Evolutionary conservation across 2,888 invertebrate species (phyloP), one percentile per base, ranked within the genome.

Genomic region (Athripsodes cinereus): DNA sequence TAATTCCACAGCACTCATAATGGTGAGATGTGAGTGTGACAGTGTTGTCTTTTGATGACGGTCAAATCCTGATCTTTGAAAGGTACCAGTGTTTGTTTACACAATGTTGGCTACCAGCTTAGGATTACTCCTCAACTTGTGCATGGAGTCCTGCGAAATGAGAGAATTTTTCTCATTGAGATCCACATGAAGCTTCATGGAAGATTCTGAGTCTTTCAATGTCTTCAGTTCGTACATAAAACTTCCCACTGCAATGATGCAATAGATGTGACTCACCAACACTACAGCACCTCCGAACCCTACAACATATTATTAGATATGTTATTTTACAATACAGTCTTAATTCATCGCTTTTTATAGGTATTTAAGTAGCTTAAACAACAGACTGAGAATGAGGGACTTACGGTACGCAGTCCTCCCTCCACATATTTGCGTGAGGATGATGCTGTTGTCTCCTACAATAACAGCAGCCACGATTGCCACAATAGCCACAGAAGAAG

Each of bases 351-450:
- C n/a, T n/a, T n/a, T n/a, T n/a, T n/a, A n/a, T n/a, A n/a, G n/a
- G n/a, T n/a, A n/a, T n/a, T n/a, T n/a, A n/a, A n/a, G n/a, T n/a
- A 40, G 5, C 2, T 40, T 13, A 40, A 40, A 3, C n/a, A n/a
- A n/a, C n/a, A n/a, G n/a, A n/a, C n/a, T n/a, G n/a, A n/a, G n/a
- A n/a, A n/a, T n/a, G n/a, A n/a, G n/a, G n/a, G 5, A 72, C 77
- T 76, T 57, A 79, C 79, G 73, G 62, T 79, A 79, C n/a, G 74
- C 67, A 58, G 69, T 71, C 61, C 75, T 75, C 5, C 78, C 77
- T 11, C 76, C 76, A 58, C 77, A 78, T 35, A 76, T 66, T 59
- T 74, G 72, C 21, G 75, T 71, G 35, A 79, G 68, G 49, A 71
- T 73, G 0, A 75, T 73, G 60, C 75, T 75, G 2, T 72, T 72